Evolutionary conservation across 2,888 invertebrate genomes (phyloP).

Genomic region (Asteroscopus sphinx): DNA sequence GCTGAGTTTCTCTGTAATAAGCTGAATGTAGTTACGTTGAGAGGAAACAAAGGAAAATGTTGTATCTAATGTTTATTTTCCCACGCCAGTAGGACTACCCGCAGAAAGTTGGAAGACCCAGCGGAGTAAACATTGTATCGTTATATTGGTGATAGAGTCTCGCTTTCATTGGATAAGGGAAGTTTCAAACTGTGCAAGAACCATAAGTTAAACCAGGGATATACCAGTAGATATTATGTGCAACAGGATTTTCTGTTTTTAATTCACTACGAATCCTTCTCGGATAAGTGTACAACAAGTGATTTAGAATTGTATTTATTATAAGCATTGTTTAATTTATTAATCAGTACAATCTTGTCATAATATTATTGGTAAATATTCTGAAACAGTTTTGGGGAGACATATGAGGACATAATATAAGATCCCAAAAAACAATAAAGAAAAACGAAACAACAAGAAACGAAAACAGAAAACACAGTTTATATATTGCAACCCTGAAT

Average conservation of each 20-base stretch:
- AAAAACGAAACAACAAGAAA: too few species aligned
- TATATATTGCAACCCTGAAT: too few species aligned
- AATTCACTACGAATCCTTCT: not conserved
- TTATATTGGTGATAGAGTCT: constrained; percentile 3
- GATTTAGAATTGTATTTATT: too few species aligned
- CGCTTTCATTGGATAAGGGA: constrained; percentile 3
- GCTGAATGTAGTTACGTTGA: constrained; percentile 17
- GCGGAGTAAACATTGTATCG: constrained; percentile 2
- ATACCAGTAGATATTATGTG: not conserved
- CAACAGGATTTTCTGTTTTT: too few species aligned
- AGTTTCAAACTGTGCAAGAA: constrained; percentile 4
- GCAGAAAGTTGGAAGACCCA: constrained; percentile 11
- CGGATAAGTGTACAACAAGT: too few species aligned
- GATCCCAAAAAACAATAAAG: too few species aligned
- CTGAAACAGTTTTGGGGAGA: not conserved
- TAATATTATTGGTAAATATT: too few species aligned
- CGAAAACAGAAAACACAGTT: too few species aligned
- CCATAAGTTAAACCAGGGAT: not conserved
- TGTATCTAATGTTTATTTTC: constrained; percentile 22
- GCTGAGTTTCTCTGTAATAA: constrained; percentile 22
- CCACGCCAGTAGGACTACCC: constrained; percentile 1
- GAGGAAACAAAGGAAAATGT: constrained; percentile 14
- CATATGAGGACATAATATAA: too few species aligned
- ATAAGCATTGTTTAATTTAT: too few species aligned
- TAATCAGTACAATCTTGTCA: too few species aligned